Evolutionary conservation across 1,140 invertebrate genomes (phyloP).

Genomic region (Cydia pomonella): DNA sequence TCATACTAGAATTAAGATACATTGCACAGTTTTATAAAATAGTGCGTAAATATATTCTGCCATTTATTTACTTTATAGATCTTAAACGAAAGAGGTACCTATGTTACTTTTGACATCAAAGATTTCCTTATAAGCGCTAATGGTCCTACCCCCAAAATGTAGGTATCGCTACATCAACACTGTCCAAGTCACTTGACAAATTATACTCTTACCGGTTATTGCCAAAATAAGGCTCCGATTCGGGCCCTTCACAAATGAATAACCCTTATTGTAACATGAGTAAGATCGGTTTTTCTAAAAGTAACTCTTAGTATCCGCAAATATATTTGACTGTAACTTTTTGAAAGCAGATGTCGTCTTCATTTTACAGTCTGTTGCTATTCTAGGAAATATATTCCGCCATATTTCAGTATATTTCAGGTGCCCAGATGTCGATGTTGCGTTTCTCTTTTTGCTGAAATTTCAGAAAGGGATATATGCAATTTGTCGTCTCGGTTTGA

Average conservation of each 20-base stretch:
- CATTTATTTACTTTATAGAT: background rate
- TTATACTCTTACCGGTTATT: conserved; percentile 62
- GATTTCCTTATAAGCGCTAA: conserved; percentile 42
- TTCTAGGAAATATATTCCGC: conserved; percentile 75
- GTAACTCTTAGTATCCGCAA: conserved; percentile 21
- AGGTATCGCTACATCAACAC: conserved; percentile 66
- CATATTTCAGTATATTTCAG: conserved; percentile 68
- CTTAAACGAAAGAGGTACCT: background rate
- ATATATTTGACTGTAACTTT: conserved; percentile 50
- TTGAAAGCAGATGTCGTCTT: conserved; percentile 74
- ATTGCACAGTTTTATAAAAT: conserved; percentile 13
- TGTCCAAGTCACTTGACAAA: conserved; percentile 68
- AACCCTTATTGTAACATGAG: conserved; percentile 26
- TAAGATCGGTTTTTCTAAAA: conserved; percentile 7
- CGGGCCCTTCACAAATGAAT: conserved; percentile 40
- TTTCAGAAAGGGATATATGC: conserved; percentile 35
- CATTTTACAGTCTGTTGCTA: conserved; percentile 78
- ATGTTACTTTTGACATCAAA: background rate
- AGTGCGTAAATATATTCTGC: background rate
- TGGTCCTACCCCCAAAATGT: conserved; percentile 51
- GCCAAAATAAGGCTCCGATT: conserved; percentile 36
- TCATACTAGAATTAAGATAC: conserved; percentile 9
- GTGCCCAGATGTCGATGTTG: conserved; percentile 66
- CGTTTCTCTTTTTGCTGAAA: conserved; percentile 35
- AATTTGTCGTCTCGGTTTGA: conserved; percentile 62